Percentiles rank a stretch among this genome's conserved stretches.
These are phyloP conservation scores for Nothoprocta perdicaria DNA, from an alignment of 2,113 vertebrate genomes.

Conservation along the genomic window DNA sequence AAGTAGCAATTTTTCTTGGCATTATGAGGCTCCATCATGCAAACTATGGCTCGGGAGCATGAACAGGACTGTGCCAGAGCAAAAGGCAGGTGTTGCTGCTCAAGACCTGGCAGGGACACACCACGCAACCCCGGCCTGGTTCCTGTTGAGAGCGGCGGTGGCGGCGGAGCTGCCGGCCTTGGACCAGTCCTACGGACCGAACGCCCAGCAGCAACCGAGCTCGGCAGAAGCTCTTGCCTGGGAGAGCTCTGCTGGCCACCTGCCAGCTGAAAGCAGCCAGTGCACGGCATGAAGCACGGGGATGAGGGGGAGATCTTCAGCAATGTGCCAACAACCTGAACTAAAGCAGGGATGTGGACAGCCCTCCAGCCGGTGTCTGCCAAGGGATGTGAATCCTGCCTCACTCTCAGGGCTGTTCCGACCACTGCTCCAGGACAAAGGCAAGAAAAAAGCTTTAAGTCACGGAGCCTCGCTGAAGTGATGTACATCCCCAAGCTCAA, in stretches of 20 bases:
- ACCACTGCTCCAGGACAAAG: neutral
- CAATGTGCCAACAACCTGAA: neutral
- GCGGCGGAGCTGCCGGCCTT: neutral
- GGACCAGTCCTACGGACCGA: neutral
- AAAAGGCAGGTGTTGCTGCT: neutral
- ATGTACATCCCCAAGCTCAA: neutral
- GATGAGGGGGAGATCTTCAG: neutral
- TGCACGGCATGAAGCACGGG: too few relatives aligned
- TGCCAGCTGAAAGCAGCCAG: neutral
- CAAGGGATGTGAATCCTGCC: neutral
- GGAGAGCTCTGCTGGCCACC: neutral
- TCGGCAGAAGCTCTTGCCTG: neutral
- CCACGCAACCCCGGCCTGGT: neutral
- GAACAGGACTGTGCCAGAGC: neutral
- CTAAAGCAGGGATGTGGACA: neutral
- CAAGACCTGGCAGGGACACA: neutral
- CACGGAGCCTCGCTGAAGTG: neutral
- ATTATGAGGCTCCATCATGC: neutral
- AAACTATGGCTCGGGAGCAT: neutral
- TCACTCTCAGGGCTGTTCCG: rapidly evolving
- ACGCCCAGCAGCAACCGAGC: rapidly evolving
- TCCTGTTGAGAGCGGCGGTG: rapidly evolving
- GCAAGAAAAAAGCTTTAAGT: neutral
- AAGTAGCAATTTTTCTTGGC: conserved; percentile 10
- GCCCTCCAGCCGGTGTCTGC: neutral